Evolutionary conservation across 2,888 invertebrate genomes (phyloP), one percentile per base, ranked within the genome.

Genomic region (Athripsodes cinereus): DNA sequence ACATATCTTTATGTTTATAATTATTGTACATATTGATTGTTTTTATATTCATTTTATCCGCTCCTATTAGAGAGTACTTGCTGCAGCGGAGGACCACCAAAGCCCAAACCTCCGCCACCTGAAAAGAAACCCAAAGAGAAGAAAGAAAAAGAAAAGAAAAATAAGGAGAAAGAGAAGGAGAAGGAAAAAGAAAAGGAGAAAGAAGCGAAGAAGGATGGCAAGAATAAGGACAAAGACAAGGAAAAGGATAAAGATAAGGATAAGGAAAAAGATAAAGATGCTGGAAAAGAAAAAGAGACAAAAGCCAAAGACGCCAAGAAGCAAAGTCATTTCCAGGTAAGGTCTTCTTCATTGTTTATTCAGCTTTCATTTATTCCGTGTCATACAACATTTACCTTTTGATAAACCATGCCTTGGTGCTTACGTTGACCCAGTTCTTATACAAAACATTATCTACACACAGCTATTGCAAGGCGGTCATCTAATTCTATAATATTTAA

Each of bases 51-150:
- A 18, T 18, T 44, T 13, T 13, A 13, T 19, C 19, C 8, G 13
- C 26, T 22, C 22, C 18, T 5, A 3, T 21, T 65, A 84, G 92
- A 93, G 72, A 92, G 90, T 74, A 83, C 89, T 64, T 92, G 92
- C 76, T 92, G 92, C 76, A 85, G 85, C 66, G 86, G 83, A 57
- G 78, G 78, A 59, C 84, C 85, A 53, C 86, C 87, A 57, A 83
- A 85, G 67, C 81, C 82, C 22, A 81, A 81, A 70, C 82, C 82
- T 65, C 81, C 80, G 22, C 80, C 82, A 57, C 87, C 86, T 71
- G 85, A 84, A 66, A 83, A 84, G 68, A 87, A 87, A 70, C 82
- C 84, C 64, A 87, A 86, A 73, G 85, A 80, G 68, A 81, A 84
- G 72, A 81, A 82, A 66, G 80, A 78, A 79, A 61, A 62, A 55